Base-by-base conservation (phyloP, 2,888 invertebrate species). In the Toxonevra muliebris region DNA sequence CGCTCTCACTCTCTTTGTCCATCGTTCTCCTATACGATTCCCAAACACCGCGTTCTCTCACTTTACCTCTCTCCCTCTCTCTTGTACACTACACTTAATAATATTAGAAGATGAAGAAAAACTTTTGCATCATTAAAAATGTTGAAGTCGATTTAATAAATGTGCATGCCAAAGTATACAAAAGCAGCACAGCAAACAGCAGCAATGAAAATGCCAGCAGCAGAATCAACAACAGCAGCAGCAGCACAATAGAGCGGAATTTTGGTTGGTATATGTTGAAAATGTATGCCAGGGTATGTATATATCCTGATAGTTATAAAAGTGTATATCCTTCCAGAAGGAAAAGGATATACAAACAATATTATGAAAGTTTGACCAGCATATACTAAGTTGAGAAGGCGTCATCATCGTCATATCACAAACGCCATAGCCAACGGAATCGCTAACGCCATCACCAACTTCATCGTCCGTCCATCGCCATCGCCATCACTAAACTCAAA, bases 111-210 rank as follows among this genome's bases (percentile, higher is more conserved):
- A 15, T 12, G n/a, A 48, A 45, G 59, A 61, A 70, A 58, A 72
- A 69, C 64, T 74, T 75, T 71, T 73, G 76, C 76, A 77, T 78
- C 79, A 80, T 77, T 77, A 77, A 78, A 79, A 75, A 71, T 76
- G 74, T 73, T n/a, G 70, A 74, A 78, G 79, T 74, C 75, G 74
- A 77, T 79, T 79, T 78, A 77, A 78, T 76, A 79, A 77, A 77
- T 79, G 74, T 73, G 76, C 71, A 71, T 68, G 59, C 54, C 57
- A 30, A 57, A 20, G 40, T 15, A 30, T 10, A 57, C 40, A 54
- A 13, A 54, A 48, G 45, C 50, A 55, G 30, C 8, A 43, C 15
- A 19, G 19, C 57, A 42, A n/a, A 42, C 54, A 63, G 20, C 58
- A 40, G 9, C 9, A 17, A 50, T 12, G 11, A 66, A n/a, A 52